Evolutionary conservation across 2,113 vertebrate species (phyloP), one percentile per base, ranked within the genome.

Genomic region (Agelaius tricolor): DNA sequence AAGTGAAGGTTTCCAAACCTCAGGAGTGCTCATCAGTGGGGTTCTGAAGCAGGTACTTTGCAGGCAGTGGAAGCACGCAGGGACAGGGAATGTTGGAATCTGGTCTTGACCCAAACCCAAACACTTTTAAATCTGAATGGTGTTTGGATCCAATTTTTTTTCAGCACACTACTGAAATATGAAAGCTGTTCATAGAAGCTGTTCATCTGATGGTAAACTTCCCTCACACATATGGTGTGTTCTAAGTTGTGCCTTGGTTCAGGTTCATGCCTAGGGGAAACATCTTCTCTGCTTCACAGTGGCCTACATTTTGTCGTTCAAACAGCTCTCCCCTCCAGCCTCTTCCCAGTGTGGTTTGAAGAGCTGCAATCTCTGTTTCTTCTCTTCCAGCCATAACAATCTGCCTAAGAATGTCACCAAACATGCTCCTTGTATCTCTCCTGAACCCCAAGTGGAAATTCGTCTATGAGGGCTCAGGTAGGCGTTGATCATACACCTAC

Each of bases 191-290:
- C 31, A 7, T 51, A 46, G n/a, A 93, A 75, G 52, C 47, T 49
- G 47, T 49, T 49, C 47, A 86, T 35, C 14, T 51, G 41, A 85
- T 3, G 2, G 22, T 65, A 55, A 88, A 86, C 33, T 87, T 90
- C 6, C 20, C 30, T 84, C 0, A 1, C 9, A 75, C 0, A 0
- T 61, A 13, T 63, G 35, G 11, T 55, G 49, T 37, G 28, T 54
- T 89, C 62, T 63, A 26, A 68, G 39, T 41, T 62, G 23, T 71
- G 68, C 15, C n/a, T 81, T 67, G 13, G 22, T 77, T 75, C 31
- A 51, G 37, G 52, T 77, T 79, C 61, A 44, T 18, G 33, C 35
- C 61, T 44, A 67, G 63, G 44, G 37, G 30, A 80, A 95, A 77
- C 17, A 57, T 33, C 30, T 79, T 30, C 33, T 83, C n/a, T 74